Conservation (phyloP, 2,888 invertebrate genomes). For the Nymphalis c-album region DNA sequence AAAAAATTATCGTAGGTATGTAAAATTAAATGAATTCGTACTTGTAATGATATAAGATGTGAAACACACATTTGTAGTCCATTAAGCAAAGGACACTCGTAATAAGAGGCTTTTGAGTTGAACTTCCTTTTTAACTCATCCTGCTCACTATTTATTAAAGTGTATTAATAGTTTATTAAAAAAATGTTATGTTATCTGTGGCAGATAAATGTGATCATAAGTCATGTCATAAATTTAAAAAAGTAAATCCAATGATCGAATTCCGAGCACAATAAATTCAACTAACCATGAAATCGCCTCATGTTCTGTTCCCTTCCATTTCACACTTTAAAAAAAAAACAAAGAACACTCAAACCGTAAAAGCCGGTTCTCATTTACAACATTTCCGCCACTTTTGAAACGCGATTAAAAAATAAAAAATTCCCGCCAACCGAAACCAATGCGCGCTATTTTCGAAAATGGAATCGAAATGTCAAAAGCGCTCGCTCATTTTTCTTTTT, state of each 20-base stretch:
- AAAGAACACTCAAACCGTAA: conserved; percentile 62
- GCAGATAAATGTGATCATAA: conserved; percentile 12
- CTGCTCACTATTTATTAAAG: conserved; percentile 21
- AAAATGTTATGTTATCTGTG: conserved; percentile 24
- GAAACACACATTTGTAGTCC: conserved; percentile 26
- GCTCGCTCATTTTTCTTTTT: conserved; percentile 55
- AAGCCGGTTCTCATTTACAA: conserved; percentile 57
- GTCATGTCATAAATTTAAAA: conserved; percentile 12
- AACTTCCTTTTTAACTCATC: conserved; percentile 28
- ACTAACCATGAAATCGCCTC: conserved; percentile 78
- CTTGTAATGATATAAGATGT: conserved; percentile 30
- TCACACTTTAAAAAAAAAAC: conserved; percentile 60
- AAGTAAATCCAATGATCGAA: conserved; percentile 16
- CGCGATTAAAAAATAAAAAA: conserved; percentile 50
- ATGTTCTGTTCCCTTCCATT: conserved; percentile 71
- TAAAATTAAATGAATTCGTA: conserved; percentile 18
- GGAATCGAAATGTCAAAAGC: conserved; percentile 61
- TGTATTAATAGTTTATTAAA: conserved; percentile 14
- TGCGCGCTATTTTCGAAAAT: conserved; percentile 52
- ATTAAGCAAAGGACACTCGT: conserved; percentile 28
- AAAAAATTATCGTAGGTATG: conserved; percentile 9
- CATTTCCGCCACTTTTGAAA: conserved; percentile 50
- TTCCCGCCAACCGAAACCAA: conserved; percentile 28
- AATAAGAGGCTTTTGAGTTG: conserved; percentile 24
- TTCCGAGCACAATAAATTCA: conserved; percentile 44